Conservation (phyloP, 2,888 invertebrate genomes). For the Syrista parreyssii region DNA sequence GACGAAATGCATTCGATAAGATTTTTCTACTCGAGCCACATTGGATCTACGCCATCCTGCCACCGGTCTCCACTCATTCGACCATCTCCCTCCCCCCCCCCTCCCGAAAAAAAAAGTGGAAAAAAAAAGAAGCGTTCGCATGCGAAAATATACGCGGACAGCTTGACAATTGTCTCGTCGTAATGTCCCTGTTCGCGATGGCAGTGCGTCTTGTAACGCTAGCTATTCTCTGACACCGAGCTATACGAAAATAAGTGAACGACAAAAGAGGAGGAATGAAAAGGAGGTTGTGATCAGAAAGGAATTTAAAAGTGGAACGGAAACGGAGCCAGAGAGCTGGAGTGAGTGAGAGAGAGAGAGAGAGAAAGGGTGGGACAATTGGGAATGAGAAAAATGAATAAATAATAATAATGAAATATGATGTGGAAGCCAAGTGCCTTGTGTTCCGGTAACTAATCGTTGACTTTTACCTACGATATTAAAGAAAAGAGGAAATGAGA, state of each 20-base stretch:
- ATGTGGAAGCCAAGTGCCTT: constrained; percentile 66
- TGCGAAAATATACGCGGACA: neutral
- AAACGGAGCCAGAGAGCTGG: neutral
- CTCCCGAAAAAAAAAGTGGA: constrained; percentile 2
- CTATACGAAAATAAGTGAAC: constrained; percentile 43
- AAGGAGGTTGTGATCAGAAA: neutral
- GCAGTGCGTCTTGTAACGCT: constrained; percentile 27
- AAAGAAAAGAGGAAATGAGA: constrained; percentile 32
- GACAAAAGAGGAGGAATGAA: constrained; percentile 19
- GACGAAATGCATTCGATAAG: neutral
- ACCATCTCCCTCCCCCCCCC: neutral
- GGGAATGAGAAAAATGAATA: constrained; percentile 28
- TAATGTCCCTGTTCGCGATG: constrained; percentile 19
- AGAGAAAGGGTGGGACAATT: neutral
- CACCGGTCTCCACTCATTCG: constrained; percentile 14
- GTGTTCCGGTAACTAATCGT: constrained; percentile 65
- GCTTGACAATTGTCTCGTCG: constrained; percentile 21
- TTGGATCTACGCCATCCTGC: constrained; percentile 21
- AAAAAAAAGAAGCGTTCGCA: neutral
- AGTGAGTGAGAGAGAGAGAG: neutral
- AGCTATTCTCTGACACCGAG: constrained; percentile 52
- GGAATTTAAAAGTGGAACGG: neutral
- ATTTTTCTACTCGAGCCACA: neutral
- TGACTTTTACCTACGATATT: constrained; percentile 62
- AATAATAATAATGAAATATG: constrained; percentile 46